Base-by-base conservation (phyloP, 2,113 vertebrate species). In the Uropsilus gracilis region DNA sequence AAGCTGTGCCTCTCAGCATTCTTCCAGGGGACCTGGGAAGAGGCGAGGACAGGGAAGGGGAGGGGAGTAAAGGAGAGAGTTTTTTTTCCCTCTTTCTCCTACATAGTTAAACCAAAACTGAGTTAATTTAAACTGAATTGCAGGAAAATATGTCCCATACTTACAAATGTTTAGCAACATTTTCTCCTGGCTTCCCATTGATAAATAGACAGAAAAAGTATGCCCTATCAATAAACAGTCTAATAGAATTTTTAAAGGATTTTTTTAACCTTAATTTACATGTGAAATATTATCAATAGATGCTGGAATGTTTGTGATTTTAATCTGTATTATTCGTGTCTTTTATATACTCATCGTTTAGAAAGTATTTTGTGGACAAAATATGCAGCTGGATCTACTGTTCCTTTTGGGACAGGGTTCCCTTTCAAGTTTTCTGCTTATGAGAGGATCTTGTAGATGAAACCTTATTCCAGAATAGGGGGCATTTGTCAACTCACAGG, bases 261-360 rank as follows among this genome's bases (percentile, higher is more conserved):
- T 96, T 7, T 95, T 90, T 86, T 76, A 95, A 86, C 63, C 95
- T 78, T 89, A 46, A 83, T 44, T 37, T 91, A 48, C 73, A 55
- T 20, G 63, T 86, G 37, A 90, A 85, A 78, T 86, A 93, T 86
- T 91, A 81, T 82, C 86, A 93, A 55, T 57, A 64, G 61, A 90
- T 64, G 59, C 55, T 89, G 80, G 76, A 32, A 84, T 71, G 18
- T 86, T 39, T 76, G 50, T 92, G 83, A 22, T 86, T 95, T 94
- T 76, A 80, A 86, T 71, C 26, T 61, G 22, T 34, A n/a, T 81
- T 68, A 28, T 48, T 95, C 46, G 63, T 91, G 50, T 87, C 64
- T 86, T 95, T 94, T 76, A 68, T 86, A 72, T 89, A 78, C 66
- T 90, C 86, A 44, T 68, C 24, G 55, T 81, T 73, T 68, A 61